Percentiles rank a stretch among this genome's conserved stretches.
Conservation (phyloP, 2,113 vertebrate genomes). For the Daboia siamensis region DNA sequence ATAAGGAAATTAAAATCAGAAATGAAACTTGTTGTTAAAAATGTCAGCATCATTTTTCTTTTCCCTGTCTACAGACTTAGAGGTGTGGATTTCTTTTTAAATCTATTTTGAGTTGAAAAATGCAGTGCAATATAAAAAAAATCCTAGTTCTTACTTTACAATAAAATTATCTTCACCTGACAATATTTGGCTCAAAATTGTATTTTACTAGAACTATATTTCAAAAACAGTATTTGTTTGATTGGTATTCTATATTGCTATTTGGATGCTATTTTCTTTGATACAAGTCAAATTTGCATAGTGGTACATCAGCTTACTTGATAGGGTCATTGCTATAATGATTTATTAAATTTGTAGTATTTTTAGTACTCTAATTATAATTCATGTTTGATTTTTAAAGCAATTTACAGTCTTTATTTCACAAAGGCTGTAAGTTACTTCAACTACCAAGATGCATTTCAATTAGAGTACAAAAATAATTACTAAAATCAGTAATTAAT, state of each 20-base stretch:
- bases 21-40: background rate
- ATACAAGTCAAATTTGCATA: constrained; percentile 5
- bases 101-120: background rate
- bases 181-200: background rate
- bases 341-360: constrained; percentile 4
- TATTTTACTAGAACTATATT: constrained; percentile 5
- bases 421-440: background rate
- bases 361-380: background rate
- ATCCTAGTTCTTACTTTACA: background rate
- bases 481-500: background rate
- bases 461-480: background rate
- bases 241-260: background rate
- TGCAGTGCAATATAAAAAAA: background rate
- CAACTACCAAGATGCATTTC: background rate
- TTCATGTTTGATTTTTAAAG: background rate
- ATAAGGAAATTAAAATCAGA: background rate
- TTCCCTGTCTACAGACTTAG: no score
- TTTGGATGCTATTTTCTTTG: constrained; percentile 10
- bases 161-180: background rate
- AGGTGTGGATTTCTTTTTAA: background rate
- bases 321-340: background rate
- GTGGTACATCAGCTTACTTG: background rate
- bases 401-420: background rate
- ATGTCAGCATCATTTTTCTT: background rate
- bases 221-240: background rate